Evolutionary conservation across 2,113 vertebrate species (phyloP).

Genomic region (Cervus canadensis): DNA sequence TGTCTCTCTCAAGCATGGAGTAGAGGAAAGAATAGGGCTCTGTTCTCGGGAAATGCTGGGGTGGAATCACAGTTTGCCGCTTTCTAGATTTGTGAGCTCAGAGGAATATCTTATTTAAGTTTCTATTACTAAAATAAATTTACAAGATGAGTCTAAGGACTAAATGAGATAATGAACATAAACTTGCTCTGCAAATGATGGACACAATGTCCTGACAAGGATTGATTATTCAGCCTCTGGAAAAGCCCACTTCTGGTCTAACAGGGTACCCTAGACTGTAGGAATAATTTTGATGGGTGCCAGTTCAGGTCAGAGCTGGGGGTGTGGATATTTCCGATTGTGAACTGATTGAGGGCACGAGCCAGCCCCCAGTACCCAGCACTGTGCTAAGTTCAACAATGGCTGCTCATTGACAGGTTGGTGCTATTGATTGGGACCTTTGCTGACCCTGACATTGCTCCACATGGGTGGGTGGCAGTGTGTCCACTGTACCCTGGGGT

Average conservation of each 20-base stretch:
- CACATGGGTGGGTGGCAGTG: background rate
- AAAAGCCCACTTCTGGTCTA: background rate
- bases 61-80: background rate
- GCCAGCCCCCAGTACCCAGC: background rate
- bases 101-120: background rate
- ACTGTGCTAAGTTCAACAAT: background rate
- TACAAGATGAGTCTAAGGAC: background rate
- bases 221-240: background rate
- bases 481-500: fast-evolving
- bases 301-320: background rate
- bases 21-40: background rate
- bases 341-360: background rate
- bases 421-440: background rate
- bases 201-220: background rate
- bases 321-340: background rate
- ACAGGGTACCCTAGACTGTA: background rate
- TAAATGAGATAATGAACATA: background rate
- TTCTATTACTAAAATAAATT: constrained; percentile 33
- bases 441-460: background rate
- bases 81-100: constrained; percentile 1
- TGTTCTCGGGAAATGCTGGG: background rate
- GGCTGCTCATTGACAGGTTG: background rate
- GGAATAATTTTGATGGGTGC: background rate
- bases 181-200: background rate
- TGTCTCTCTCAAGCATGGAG: background rate